Percentiles rank a stretch among this genome's conserved stretches.
Conservation (phyloP, 2,113 vertebrate genomes). For the Cettia cetti region DNA sequence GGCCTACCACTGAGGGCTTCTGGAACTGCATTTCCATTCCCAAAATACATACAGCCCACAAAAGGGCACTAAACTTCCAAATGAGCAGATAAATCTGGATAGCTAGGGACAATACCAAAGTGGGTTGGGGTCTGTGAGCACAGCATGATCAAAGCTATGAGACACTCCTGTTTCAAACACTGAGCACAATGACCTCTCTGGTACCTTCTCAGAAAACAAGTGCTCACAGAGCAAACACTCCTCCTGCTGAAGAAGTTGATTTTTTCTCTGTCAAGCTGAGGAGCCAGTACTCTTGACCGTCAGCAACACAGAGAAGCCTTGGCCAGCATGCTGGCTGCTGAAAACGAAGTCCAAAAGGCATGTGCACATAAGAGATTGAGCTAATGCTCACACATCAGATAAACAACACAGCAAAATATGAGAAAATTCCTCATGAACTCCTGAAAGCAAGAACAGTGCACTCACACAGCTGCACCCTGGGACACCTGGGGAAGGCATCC, state of each 20-base stretch:
- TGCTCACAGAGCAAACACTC: neutral
- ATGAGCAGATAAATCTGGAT: neutral
- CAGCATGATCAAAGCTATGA: neutral
- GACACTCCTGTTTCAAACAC: neutral
- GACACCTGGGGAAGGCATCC: neutral
- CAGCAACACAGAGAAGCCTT: neutral
- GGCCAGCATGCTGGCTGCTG: neutral
- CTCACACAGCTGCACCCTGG: neutral
- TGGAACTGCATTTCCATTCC: neutral
- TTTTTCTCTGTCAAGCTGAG: neutral
- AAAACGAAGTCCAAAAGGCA: neutral
- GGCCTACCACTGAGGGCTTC: neutral
- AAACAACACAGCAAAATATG: neutral
- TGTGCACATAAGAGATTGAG: rapidly evolving
- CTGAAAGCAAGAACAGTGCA: rapidly evolving
- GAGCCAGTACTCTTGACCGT: neutral
- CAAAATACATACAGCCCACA: neutral
- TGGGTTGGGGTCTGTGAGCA: rapidly evolving
- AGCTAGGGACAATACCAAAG: neutral
- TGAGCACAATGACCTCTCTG: neutral
- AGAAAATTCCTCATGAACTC: neutral
- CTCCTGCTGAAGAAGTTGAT: neutral
- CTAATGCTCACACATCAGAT: neutral
- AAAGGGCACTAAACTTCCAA: neutral
- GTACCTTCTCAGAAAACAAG: neutral